A percentile compares a stretch with the other conserved stretches of the same genome.
These are phyloP conservation scores for Pampusana beccarii DNA, from an alignment of 2,113 vertebrate genomes.

Conservation along the genomic window DNA sequence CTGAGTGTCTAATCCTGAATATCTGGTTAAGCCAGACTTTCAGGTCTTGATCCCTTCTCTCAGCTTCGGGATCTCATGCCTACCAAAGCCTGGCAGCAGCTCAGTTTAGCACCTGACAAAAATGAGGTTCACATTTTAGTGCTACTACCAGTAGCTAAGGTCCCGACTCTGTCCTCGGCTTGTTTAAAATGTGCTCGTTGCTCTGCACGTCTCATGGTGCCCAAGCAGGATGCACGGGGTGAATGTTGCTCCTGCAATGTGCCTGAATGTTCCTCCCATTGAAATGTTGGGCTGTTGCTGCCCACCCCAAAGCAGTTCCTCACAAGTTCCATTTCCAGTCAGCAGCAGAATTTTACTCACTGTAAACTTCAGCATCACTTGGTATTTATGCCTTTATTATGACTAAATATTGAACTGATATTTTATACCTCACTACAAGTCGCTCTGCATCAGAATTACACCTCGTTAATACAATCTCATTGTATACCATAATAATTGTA, in stretches of 20 bases:
- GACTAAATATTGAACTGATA: neutral
- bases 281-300: neutral
- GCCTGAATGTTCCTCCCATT: neutral
- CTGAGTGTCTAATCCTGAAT: neutral
- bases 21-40: neutral
- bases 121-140: neutral
- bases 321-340: neutral
- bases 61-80: neutral
- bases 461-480: neutral
- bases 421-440: neutral
- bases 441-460: neutral
- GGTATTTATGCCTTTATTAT: neutral
- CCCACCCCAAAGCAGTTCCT: neutral
- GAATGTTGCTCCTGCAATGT: neutral
- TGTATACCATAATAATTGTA: neutral
- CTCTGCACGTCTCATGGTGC: neutral
- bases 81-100: neutral
- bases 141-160: neutral
- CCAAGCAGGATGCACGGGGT: too few relatives aligned
- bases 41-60: neutral
- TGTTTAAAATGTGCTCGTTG: accelerated
- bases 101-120: neutral
- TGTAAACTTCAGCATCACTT: neutral
- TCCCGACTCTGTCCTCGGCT: neutral
- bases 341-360: neutral